Conservation (phyloP, 2,888 invertebrate species). For the Folsomia candida region DNA sequence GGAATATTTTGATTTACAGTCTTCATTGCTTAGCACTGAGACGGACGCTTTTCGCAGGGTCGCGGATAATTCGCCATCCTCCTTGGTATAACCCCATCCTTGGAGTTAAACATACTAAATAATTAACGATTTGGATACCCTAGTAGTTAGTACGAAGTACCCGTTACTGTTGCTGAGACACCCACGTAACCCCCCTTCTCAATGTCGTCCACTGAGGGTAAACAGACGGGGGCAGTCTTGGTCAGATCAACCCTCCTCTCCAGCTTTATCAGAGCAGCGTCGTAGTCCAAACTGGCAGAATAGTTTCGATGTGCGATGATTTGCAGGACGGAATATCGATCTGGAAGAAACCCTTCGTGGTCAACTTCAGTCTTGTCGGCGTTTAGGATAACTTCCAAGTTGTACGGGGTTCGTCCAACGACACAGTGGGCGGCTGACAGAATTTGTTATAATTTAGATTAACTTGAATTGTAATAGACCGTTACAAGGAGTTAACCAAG, state of each 20-base stretch:
- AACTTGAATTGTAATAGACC: too few relatives aligned
- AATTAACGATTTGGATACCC: not conserved
- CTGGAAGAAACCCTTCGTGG: constrained; percentile 34
- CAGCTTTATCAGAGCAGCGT: constrained; percentile 55
- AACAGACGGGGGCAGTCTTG: constrained; percentile 51
- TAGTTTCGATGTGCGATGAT: constrained; percentile 51
- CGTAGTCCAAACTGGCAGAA: constrained; percentile 52
- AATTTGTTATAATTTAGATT: too few relatives aligned
- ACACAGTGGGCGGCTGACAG: constrained; percentile 46
- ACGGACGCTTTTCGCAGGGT: constrained; percentile 37
- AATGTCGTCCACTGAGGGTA: constrained; percentile 47
- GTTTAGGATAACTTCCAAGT: constrained; percentile 44
- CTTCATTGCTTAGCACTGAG: constrained; percentile 36
- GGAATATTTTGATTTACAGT: constrained; percentile 38
- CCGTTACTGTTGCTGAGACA: constrained; percentile 52
- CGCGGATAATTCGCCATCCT: constrained; percentile 36
- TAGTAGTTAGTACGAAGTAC: not conserved
- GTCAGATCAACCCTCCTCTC: constrained; percentile 42
- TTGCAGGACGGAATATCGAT: constrained; percentile 44
- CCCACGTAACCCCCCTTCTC: constrained; percentile 45
- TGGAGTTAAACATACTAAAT: too few relatives aligned
- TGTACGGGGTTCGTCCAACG: constrained; percentile 41
- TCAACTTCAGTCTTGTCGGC: constrained; percentile 33
- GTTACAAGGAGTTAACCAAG: too few relatives aligned
- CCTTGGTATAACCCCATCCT: not conserved